Evolutionary conservation across 2,113 vertebrate species (phyloP).

Genomic region (Triplophysa tibetana): DNA sequence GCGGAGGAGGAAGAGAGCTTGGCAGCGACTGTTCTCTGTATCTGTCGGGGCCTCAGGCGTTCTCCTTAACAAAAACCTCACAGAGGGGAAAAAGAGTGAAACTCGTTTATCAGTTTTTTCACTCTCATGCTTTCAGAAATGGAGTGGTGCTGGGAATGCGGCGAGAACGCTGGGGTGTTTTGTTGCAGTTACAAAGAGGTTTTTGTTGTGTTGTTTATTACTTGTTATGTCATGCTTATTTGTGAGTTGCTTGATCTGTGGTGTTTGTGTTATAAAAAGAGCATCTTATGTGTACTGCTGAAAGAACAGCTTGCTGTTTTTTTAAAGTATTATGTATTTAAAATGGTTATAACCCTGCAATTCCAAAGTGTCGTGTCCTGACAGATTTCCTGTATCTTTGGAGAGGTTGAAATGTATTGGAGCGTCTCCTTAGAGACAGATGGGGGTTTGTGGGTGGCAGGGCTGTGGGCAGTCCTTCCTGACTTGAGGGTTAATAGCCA

Average conservation of each 20-base stretch:
- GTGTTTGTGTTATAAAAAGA: not conserved
- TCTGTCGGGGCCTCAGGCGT: conserved; percentile 50
- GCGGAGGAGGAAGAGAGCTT: conserved; percentile 40
- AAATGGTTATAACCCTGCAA: not conserved
- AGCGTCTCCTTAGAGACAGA: conserved; percentile 49
- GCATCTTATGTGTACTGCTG: no score
- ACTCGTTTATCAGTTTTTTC: conserved; percentile 48
- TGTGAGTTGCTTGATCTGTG: not conserved
- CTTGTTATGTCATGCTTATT: not conserved
- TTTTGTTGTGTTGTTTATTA: conserved; percentile 14
- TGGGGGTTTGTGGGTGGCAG: conserved; percentile 47
- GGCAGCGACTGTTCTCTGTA: conserved; percentile 43
- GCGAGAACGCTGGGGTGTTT: conserved; percentile 45
- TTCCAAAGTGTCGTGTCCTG: not conserved
- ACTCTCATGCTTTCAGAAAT: conserved; percentile 43
- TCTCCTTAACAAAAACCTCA: conserved; percentile 54
- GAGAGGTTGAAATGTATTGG: conserved; percentile 37
- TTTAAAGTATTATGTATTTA: not conserved
- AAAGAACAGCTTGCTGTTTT: no score
- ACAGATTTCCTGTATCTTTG: conserved; percentile 30
- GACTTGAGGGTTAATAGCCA: conserved; percentile 49
- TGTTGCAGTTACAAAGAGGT: conserved; percentile 53
- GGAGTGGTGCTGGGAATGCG: conserved; percentile 12
- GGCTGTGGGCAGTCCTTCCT: conserved; percentile 35
- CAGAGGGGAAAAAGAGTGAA: conserved; percentile 46